phyloP scores from a whole-genome alignment of 2,113 vertebrate species.

The Scytalopus superciliaris region DNA sequence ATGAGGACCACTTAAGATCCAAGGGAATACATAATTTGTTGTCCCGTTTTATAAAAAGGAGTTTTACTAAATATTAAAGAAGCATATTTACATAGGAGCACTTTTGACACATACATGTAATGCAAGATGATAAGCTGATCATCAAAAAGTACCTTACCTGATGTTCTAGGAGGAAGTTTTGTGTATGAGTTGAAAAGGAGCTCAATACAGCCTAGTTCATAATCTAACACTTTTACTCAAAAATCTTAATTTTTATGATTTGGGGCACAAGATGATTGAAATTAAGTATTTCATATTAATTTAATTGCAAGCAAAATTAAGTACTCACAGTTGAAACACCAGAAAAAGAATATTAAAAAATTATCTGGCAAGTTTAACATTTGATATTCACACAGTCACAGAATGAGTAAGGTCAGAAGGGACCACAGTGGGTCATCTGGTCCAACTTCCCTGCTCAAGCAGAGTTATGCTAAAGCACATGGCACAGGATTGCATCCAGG shows the following conservation, averaged over 20 bases:
- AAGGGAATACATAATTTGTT: neutral
- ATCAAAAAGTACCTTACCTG: neutral
- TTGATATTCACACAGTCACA: neutral
- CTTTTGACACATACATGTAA: neutral
- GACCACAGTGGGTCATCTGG: too few species aligned
- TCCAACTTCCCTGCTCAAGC: neutral
- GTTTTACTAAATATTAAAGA: neutral
- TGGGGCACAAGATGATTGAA: neutral
- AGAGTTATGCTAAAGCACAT: neutral
- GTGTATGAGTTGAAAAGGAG: neutral
- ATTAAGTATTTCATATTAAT: neutral
- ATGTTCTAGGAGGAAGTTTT: neutral
- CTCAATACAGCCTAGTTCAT: neutral
- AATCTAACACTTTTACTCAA: neutral
- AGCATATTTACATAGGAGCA: neutral
- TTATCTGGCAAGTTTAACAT: neutral
- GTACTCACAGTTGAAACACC: neutral
- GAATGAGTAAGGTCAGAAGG: neutral
- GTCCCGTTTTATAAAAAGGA: neutral
- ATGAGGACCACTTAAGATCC: neutral
- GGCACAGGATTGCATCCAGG: neutral
- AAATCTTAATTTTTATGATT: neutral
- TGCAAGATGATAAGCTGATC: neutral
- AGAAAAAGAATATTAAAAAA: neutral
- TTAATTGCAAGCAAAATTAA: neutral